A percentile compares a stretch with the other conserved stretches of the same genome.
Conservation (phyloP, 2,888 invertebrate species). For the Gibbula magus region DNA sequence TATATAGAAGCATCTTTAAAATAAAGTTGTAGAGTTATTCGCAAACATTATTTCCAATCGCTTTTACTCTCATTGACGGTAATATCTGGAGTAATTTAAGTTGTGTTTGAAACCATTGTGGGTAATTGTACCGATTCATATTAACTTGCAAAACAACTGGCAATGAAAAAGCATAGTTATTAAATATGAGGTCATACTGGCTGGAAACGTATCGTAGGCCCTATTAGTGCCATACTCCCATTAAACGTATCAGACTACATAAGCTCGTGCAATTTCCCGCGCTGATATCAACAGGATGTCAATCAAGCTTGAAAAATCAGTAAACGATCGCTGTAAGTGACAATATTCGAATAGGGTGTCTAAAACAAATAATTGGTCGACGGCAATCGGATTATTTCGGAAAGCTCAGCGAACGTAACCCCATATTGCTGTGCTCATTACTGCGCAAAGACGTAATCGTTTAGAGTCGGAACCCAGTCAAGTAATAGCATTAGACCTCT, state of each 20-base stretch:
- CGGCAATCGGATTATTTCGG: not conserved
- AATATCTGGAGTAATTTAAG: too few relatives aligned
- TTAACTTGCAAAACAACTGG: too few relatives aligned
- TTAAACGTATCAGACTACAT: slow-evolving; percentile 5
- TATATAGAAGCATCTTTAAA: too few relatives aligned
- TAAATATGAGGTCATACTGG: too few relatives aligned
- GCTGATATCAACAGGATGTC: not conserved
- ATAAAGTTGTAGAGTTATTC: too few relatives aligned
- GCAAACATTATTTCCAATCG: too few relatives aligned
- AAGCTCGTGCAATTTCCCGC: not conserved
- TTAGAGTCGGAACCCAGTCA: not conserved
- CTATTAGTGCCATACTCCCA: not conserved
- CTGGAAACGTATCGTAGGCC: not conserved
- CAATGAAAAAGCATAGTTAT: too few relatives aligned
- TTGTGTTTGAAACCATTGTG: too few relatives aligned
- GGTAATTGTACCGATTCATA: too few relatives aligned
- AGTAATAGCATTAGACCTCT: slow-evolving; percentile 5
- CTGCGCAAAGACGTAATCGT: not conserved
- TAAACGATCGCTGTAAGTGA: not conserved
- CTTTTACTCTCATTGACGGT: too few relatives aligned
- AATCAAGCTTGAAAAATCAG: slow-evolving; percentile 7
- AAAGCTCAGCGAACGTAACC: not conserved
- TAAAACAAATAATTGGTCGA: slow-evolving; percentile 1
- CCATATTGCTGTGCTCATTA: not conserved
- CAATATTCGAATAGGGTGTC: not conserved